These are phyloP conservation scores for Perca schrenkii DNA, from an alignment of 2,113 vertebrate genomes.

Conservation along the genomic window DNA sequence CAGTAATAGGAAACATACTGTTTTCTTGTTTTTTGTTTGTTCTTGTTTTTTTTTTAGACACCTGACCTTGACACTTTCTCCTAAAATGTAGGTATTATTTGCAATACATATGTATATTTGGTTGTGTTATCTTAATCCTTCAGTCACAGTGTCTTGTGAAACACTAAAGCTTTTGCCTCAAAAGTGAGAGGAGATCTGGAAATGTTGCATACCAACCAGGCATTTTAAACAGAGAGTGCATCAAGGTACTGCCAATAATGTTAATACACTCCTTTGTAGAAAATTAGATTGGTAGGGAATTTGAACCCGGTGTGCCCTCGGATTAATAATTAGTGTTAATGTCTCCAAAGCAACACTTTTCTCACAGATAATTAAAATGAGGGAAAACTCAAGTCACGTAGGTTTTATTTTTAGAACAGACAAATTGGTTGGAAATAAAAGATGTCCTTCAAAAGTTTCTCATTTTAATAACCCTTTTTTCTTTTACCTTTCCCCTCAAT, in stretches of 20 bases:
- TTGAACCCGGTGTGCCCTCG: conserved; percentile 3
- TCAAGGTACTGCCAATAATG: conserved; percentile 2
- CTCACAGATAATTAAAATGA: conserved; percentile 17
- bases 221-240: conserved; percentile 29
- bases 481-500: background rate
- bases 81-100: background rate
- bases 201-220: background rate
- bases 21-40: background rate
- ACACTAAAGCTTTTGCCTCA: background rate
- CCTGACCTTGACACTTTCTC: background rate
- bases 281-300: conserved; percentile 20
- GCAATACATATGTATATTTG: background rate
- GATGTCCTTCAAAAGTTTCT: background rate
- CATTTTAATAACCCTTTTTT: background rate
- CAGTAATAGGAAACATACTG: background rate
- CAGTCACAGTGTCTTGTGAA: background rate
- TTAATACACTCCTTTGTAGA: conserved; percentile 8
- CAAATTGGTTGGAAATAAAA: background rate
- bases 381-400: background rate
- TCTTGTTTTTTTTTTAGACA: background rate
- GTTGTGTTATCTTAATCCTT: background rate
- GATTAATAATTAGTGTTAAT: conserved; percentile 26
- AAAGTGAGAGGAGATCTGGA: background rate
- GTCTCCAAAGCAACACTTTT: conserved; percentile 12
- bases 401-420: background rate